These are phyloP conservation scores for Ceratina australensis DNA, from an alignment of 1,140 invertebrate genomes.

Conservation along the genomic window DNA sequence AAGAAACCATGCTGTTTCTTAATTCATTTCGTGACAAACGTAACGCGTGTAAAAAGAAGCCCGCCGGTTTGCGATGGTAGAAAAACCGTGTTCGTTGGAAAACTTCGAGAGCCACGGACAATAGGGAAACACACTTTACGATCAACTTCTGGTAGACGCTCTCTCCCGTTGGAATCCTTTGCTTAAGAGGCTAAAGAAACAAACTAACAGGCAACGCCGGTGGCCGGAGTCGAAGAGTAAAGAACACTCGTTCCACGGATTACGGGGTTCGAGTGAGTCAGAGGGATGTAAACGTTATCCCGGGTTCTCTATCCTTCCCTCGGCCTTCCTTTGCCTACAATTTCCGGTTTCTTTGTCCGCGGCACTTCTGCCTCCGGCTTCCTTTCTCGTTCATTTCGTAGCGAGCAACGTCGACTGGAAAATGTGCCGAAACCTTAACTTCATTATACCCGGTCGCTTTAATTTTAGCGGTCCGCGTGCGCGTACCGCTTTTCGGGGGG, in stretches of 20 bases:
- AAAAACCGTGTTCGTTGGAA: background rate
- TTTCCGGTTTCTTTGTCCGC: background rate
- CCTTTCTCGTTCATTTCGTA: background rate
- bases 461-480: slow-evolving; percentile 53
- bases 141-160: background rate
- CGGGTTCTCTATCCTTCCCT: no score
- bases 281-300: slow-evolving; percentile 19
- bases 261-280: slow-evolving; percentile 28
- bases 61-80: background rate
- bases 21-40: no score
- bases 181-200: background rate
- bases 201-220: slow-evolving; percentile 37
- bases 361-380: slow-evolving; percentile 10
- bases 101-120: background rate
- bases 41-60: no score
- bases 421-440: slow-evolving; percentile 58
- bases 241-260: no score
- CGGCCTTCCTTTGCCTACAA: background rate
- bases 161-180: background rate
- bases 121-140: background rate
- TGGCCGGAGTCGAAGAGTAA: slow-evolving; percentile 42
- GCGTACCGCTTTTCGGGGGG: background rate
- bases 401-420: slow-evolving; percentile 29
- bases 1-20: no score
- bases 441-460: slow-evolving; percentile 59